These are phyloP conservation scores for Eulemur albifrons DNA, from an alignment of 2,797 vertebrate genomes.

Conservation along the genomic window DNA sequence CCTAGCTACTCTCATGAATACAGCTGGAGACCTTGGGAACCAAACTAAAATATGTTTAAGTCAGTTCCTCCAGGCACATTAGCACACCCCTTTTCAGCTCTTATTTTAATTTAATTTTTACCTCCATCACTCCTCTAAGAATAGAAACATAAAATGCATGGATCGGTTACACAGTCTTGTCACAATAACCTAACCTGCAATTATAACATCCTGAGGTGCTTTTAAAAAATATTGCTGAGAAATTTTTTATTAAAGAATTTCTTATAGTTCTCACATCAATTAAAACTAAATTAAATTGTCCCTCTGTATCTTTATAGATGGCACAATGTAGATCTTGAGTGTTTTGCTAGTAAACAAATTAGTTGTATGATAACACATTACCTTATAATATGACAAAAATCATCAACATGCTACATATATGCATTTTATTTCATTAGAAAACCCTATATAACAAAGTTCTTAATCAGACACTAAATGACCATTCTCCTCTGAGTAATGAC, in stretches of 20 bases:
- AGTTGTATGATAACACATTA: not conserved
- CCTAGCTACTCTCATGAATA: not conserved
- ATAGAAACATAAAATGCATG: constrained; percentile 74
- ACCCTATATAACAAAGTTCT: not conserved
- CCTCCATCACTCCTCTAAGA: constrained; percentile 61
- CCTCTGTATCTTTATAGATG: not conserved
- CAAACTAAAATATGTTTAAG: constrained; percentile 19
- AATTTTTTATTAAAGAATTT: constrained; percentile 67
- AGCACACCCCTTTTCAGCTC: constrained; percentile 26
- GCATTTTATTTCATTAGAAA: constrained; percentile 8
- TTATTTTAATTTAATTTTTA: constrained; percentile 67
- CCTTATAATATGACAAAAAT: not conserved
- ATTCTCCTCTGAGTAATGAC: not conserved
- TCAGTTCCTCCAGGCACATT: constrained; percentile 33
- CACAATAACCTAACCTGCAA: constrained; percentile 77
- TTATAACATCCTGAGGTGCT: constrained; percentile 71
- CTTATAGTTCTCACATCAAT: not conserved
- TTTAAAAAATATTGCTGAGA: constrained; percentile 60
- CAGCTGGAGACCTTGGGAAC: not conserved
- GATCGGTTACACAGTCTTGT: constrained; percentile 74
- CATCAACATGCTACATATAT: not conserved
- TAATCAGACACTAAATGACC: not conserved
- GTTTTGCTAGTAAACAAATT: not conserved
- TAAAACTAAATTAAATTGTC: constrained; percentile 52
- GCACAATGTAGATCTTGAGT: not conserved